Evolutionary conservation across 2,888 invertebrate genomes (phyloP).

Genomic region (Liposcelis brunnea): DNA sequence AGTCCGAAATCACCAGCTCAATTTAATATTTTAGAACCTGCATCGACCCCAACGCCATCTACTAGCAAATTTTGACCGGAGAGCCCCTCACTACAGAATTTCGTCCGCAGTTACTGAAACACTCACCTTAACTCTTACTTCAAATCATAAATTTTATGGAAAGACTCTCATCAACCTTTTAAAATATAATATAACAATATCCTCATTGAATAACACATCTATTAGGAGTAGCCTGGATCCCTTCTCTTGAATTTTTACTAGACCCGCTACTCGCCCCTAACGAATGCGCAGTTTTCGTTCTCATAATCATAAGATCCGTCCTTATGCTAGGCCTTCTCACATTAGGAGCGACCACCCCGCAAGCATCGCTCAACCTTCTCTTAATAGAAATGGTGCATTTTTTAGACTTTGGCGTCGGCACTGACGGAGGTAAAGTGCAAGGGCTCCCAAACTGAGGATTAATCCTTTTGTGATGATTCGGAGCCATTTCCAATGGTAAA

Average conservation of each 20-base stretch:
- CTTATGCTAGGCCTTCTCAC: conserved; percentile 72
- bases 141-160: too few relatives aligned
- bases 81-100: too few relatives aligned
- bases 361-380: conserved; percentile 66
- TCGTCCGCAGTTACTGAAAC: too few relatives aligned
- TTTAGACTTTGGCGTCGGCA: conserved; percentile 45
- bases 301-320: conserved; percentile 75
- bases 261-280: conserved; percentile 1
- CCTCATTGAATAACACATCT: conserved; percentile 2
- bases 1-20: too few relatives aligned
- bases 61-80: too few relatives aligned
- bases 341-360: conserved; percentile 77
- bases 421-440: conserved; percentile 52
- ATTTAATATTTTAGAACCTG: too few relatives aligned
- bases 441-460: conserved; percentile 54
- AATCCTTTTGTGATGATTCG: conserved; percentile 68
- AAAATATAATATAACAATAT: too few relatives aligned
- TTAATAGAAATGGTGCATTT: conserved; percentile 67
- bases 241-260: too few relatives aligned
- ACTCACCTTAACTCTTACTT: too few relatives aligned
- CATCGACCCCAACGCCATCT: too few relatives aligned
- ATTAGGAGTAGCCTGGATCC: neutral
- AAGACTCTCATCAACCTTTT: too few relatives aligned
- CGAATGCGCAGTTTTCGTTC: conserved; percentile 44
- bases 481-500: conserved; percentile 75